phyloP scores from a whole-genome alignment of 2,113 vertebrate species.

The Danio rerio region GRCz12tu NC_133186.1:30189501-30190000 shows the following conservation, averaged over 20 bases:
- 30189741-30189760: not conserved
- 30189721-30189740: not conserved
- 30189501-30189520: not conserved
- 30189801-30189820: not conserved
- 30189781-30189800: not conserved
- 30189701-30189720: not conserved
- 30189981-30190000: too few species aligned
- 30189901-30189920: constrained; percentile 35
- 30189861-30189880: not conserved
- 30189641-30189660: not conserved
- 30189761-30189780: not conserved
- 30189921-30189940: constrained; percentile 22
- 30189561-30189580: not conserved
- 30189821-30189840: not conserved
- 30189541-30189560: not conserved
- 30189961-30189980: not conserved
- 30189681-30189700: constrained; percentile 9
- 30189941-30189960: not conserved
- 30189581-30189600: not conserved
- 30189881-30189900: constrained; percentile 26
- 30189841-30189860: not conserved
- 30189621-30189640: not conserved
- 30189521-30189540: not conserved
- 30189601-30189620: not conserved
- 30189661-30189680: not conserved